A percentile compares a stretch with the other conserved stretches of the same genome.
Evolutionary conservation across 2,888 invertebrate species (phyloP).

Genomic region (Melinaea marsaeus): DNA sequence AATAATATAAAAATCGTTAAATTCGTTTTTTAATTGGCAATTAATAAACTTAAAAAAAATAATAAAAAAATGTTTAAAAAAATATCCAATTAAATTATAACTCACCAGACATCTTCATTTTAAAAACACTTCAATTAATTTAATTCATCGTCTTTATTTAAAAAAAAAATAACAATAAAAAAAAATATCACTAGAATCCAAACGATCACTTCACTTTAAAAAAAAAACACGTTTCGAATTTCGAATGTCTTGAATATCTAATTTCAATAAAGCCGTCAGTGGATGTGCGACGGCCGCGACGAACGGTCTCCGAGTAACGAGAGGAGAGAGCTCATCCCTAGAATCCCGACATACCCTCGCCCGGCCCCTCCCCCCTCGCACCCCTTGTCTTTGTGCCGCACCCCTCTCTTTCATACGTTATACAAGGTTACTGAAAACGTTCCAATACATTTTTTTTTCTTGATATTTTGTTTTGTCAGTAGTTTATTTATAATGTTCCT

Average conservation of each 20-base stretch:
- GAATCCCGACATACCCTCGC: slow-evolving; percentile 76
- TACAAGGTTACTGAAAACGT: slow-evolving; percentile 53
- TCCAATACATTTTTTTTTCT: background rate
- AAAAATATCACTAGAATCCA: slow-evolving; percentile 11
- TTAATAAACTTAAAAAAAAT: slow-evolving; percentile 4
- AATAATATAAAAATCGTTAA: background rate
- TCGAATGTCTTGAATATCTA: slow-evolving; percentile 22
- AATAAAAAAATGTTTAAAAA: background rate
- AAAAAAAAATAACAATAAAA: background rate
- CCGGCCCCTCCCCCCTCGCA: slow-evolving; percentile 58
- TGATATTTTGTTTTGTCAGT: background rate
- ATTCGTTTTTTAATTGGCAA: background rate
- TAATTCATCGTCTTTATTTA: slow-evolving; percentile 25
- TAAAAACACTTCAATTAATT: slow-evolving; percentile 53
- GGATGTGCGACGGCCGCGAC: slow-evolving; percentile 67
- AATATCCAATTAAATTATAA: slow-evolving; percentile 18
- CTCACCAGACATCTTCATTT: slow-evolving; percentile 74
- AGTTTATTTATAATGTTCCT: slow-evolving; percentile 2
- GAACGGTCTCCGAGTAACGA: slow-evolving; percentile 71
- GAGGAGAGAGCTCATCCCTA: slow-evolving; percentile 79
- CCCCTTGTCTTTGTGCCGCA: slow-evolving; percentile 64
- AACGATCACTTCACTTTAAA: slow-evolving; percentile 23
- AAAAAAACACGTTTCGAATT: slow-evolving; percentile 21
- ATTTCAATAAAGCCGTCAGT: slow-evolving; percentile 40
- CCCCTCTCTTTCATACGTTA: slow-evolving; percentile 71